Conservation (phyloP, 2,888 invertebrate species). For the Plagiodera versicolora region DNA sequence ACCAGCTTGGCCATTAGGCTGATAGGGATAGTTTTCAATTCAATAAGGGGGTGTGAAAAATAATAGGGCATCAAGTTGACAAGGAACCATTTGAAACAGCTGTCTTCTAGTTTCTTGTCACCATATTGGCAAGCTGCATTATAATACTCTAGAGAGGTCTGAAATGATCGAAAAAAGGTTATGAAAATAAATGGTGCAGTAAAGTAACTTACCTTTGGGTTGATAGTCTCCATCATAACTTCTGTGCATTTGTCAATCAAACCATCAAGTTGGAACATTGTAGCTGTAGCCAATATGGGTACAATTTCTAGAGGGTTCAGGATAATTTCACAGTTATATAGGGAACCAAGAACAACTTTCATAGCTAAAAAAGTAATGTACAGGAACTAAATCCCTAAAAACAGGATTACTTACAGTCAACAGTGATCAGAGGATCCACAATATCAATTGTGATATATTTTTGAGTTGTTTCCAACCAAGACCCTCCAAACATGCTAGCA, state of each 20-base stretch:
- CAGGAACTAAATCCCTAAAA: neutral
- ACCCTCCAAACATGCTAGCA: conserved; percentile 78
- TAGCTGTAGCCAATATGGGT: conserved; percentile 71
- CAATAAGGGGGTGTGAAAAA: conserved; percentile 57
- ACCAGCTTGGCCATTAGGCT: conserved; percentile 67
- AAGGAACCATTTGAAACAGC: conserved; percentile 70
- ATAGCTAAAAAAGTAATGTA: conserved; percentile 59
- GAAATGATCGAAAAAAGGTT: conserved; percentile 35
- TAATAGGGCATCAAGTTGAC: conserved; percentile 68
- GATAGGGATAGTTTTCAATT: conserved; percentile 65
- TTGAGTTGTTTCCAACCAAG: conserved; percentile 73
- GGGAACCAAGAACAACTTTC: conserved; percentile 71
- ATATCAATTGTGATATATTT: conserved; percentile 69
- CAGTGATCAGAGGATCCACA: conserved; percentile 69
- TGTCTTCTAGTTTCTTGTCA: conserved; percentile 62
- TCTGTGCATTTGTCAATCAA: conserved; percentile 71
- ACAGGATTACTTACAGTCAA: conserved; percentile 60
- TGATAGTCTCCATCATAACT: conserved; percentile 76
- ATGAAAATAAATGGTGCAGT: too few species aligned
- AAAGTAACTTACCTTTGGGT: conserved; percentile 57
- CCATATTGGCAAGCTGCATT: conserved; percentile 71
- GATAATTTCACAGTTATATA: conserved; percentile 74
- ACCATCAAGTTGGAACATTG: conserved; percentile 72
- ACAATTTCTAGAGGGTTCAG: conserved; percentile 69
- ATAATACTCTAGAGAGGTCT: conserved; percentile 70